Conservation (phyloP, 1,140 invertebrate species). For the Temnothorax longispinosus region DNA sequence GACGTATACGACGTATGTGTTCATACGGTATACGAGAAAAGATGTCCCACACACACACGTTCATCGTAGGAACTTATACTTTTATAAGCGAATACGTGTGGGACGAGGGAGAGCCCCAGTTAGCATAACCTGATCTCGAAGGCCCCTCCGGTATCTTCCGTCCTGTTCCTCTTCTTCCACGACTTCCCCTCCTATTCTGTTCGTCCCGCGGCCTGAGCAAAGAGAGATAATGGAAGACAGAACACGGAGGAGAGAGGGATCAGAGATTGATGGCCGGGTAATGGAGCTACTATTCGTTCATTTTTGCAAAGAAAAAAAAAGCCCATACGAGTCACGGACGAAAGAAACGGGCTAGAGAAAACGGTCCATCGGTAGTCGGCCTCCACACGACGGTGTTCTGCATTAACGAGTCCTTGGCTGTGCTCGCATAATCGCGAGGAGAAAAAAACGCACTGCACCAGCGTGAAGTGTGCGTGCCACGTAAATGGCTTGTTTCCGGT, state of each 20-base stretch:
- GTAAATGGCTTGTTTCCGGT: conserved; percentile 34
- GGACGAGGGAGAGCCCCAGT: conserved; percentile 79
- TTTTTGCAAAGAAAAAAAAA: conserved; percentile 57
- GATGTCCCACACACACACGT: not conserved
- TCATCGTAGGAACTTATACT: conserved; percentile 37
- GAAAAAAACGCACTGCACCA: not conserved
- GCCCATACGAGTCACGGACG: conserved; percentile 4
- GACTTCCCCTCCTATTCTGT: conserved; percentile 30
- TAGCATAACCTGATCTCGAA: conserved; percentile 83
- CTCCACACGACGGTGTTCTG: not conserved
- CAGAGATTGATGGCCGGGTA: conserved; percentile 77
- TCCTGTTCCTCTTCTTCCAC: conserved; percentile 41
- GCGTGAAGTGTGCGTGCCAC: conserved; percentile 37
- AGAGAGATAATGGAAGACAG: conserved; percentile 23
- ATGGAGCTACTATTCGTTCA: conserved; percentile 71
- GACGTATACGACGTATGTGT: not conserved
- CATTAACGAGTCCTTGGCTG: conserved; percentile 35
- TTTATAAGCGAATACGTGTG: conserved; percentile 69
- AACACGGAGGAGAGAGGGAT: not conserved
- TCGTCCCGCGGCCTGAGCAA: conserved; percentile 29
- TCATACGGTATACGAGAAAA: not conserved
- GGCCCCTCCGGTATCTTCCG: conserved; percentile 70
- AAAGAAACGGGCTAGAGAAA: conserved; percentile 35
- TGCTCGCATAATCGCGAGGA: conserved; percentile 26
- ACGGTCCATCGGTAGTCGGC: conserved; percentile 12